These are phyloP conservation scores for Tetheella fluctuosa DNA, from an alignment of 2,888 invertebrate genomes.

Conservation along the genomic window DNA sequence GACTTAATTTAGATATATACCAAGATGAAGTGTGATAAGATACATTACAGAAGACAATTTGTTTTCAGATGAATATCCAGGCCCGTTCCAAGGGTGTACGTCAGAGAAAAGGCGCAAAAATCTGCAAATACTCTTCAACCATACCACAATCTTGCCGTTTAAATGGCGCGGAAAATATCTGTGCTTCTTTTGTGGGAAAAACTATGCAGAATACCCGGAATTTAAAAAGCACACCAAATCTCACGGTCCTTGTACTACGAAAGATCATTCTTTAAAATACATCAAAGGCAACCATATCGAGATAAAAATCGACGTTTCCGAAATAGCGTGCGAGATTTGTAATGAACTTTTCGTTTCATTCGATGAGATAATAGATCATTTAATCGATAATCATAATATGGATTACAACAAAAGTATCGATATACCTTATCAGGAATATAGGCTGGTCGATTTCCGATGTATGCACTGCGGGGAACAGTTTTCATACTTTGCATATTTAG, in stretches of 20 bases:
- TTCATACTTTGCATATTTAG: conserved; percentile 59
- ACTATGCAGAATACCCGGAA: conserved; percentile 55
- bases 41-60: conserved; percentile 52
- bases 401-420: conserved; percentile 62
- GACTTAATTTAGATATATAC: conserved; percentile 1
- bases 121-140: conserved; percentile 73
- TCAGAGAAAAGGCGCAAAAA: conserved; percentile 69
- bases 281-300: conserved; percentile 63
- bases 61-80: conserved; percentile 71
- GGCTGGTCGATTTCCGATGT: conserved; percentile 60
- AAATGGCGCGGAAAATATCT: conserved; percentile 71
- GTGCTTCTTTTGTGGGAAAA: conserved; percentile 71
- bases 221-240: conserved; percentile 67
- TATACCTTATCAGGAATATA: conserved; percentile 62
- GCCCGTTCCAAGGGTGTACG: conserved; percentile 54
- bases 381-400: conserved; percentile 62
- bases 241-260: conserved; percentile 59
- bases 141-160: conserved; percentile 71
- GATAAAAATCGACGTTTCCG: conserved; percentile 71
- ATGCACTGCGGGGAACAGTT: conserved; percentile 61
- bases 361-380: conserved; percentile 64
- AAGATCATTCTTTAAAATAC: conserved; percentile 56
- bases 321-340: conserved; percentile 66
- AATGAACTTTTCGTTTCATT: conserved; percentile 54
- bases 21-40: not conserved